Evolutionary conservation across 2,113 vertebrate genomes (phyloP).

Genomic region (Seriola quinqueradiata): DNA sequence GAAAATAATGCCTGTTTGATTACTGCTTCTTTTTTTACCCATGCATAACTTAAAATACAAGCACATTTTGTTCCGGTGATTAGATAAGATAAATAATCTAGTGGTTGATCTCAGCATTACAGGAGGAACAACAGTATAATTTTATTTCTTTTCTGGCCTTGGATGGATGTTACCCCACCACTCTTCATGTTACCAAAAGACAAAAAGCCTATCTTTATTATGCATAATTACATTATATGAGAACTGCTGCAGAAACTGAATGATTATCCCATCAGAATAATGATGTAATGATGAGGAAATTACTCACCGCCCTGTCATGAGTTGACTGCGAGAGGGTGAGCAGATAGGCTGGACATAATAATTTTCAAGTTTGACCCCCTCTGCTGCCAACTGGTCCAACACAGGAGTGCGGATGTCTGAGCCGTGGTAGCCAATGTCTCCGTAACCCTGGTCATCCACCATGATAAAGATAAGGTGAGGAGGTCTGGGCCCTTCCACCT

Average conservation of each 20-base stretch:
- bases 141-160: slow-evolving; percentile 2
- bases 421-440: slow-evolving; percentile 93
- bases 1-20: not conserved
- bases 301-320: slow-evolving; percentile 94
- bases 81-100: not conserved
- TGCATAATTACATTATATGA: slow-evolving; percentile 24
- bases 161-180: not conserved
- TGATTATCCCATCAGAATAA: not conserved
- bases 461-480: slow-evolving; percentile 94
- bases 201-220: not conserved
- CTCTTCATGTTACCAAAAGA: not conserved
- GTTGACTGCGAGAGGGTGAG: slow-evolving; percentile 94
- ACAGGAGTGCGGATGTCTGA: slow-evolving; percentile 92
- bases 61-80: too few species aligned
- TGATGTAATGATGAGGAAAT: slow-evolving; percentile 11
- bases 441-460: slow-evolving; percentile 95
- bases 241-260: slow-evolving; percentile 5
- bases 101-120: not conserved
- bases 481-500: slow-evolving; percentile 1
- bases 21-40: not conserved
- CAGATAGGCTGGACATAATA: slow-evolving; percentile 98
- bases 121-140: not conserved
- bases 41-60: not conserved
- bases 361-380: slow-evolving; percentile 95
- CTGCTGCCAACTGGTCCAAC: slow-evolving; percentile 90